These are phyloP conservation scores for Macrosoma leucophasiata DNA, from an alignment of 2,888 invertebrate genomes.

Conservation along the genomic window DNA sequence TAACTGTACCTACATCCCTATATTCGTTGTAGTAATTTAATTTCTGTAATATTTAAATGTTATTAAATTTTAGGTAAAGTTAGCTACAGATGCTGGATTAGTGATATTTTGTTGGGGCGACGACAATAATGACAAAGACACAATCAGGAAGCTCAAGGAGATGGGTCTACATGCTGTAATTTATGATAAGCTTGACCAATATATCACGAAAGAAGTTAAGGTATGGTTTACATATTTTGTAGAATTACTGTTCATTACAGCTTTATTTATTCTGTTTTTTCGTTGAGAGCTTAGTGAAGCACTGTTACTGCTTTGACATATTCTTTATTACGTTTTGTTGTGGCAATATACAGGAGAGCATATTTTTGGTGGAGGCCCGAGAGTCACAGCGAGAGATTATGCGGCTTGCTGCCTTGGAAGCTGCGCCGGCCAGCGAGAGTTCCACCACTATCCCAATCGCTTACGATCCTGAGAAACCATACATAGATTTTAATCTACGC, in stretches of 20 bases:
- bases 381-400: constrained; percentile 82
- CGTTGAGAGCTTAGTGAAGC: too few species aligned
- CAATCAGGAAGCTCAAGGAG: constrained; percentile 89
- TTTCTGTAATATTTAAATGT: too few species aligned
- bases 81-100: constrained; percentile 86
- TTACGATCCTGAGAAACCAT: constrained; percentile 29
- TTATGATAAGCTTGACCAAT: constrained; percentile 93
- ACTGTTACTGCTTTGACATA: too few species aligned
- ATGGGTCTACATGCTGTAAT: constrained; percentile 97
- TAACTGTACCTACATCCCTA: too few species aligned
- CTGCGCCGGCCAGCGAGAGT: constrained; percentile 28
- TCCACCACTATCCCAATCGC: constrained; percentile 22
- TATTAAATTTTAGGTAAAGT: constrained; percentile 75
- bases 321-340: too few species aligned
- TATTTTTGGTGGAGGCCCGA: constrained; percentile 86
- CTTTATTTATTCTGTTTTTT: too few species aligned
- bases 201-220: constrained; percentile 81
- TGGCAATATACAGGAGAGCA: constrained; percentile 78
- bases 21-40: not conserved
- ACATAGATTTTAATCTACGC: constrained; percentile 45
- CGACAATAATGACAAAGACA: constrained; percentile 91
- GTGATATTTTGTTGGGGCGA: constrained; percentile 99
- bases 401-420: constrained; percentile 44
- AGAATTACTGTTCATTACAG: too few species aligned
- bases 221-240: constrained; percentile 37